Evolutionary conservation across 2,797 vertebrate species (phyloP), one percentile per base, ranked within the genome.

Genomic region (Melanotaenia boesemani): DNA sequence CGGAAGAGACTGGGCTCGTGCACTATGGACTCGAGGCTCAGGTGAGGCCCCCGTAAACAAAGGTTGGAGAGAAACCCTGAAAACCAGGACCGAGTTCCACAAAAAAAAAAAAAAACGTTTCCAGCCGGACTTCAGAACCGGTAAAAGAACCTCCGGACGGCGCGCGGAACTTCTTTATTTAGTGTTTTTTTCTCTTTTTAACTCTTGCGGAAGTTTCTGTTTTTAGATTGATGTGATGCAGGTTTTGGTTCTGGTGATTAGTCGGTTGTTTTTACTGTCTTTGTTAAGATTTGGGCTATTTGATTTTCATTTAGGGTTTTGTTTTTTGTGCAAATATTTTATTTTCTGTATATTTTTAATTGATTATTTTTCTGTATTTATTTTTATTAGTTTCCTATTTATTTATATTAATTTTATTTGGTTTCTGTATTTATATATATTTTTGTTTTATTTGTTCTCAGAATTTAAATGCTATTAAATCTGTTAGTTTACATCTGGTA

Each of bases 1-100:
- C 87, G 90, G 91, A 91, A 90, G 86, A 72, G 71, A 36, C 72
- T 73, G 15, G 26, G 22, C 32, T n/a, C 30, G 72, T 15, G 70
- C 68, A 1, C 52, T 0, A 0, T 2, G 72, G 0, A 41, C 70
- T 54, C 63, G 54, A 30, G 63, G 5, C 37, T 36, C 83, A 87
- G 88, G 83, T 90, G 84, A 85, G 59, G 1, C 0, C 0, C 44
- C 8, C 76, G 80, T 63, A 74, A 80, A 84, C 83, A 85, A 76
- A 67, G 69, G 11, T 7, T 6, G 1, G 20, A 34, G 5, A 44
- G 61, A 12, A 32, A 30, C 72, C 63, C 76, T 67, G 81, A 15
- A 50, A 60, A 16, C 2, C 0, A 0, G 67, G 34, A 39, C 4
- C 8, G 36, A 7, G n/a, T 26, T 44, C 16, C 3, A 63, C 57